Evolutionary conservation across 23 tunicate genomes (phyloP).

Genomic region (Trididemnum miniatum): DNA sequence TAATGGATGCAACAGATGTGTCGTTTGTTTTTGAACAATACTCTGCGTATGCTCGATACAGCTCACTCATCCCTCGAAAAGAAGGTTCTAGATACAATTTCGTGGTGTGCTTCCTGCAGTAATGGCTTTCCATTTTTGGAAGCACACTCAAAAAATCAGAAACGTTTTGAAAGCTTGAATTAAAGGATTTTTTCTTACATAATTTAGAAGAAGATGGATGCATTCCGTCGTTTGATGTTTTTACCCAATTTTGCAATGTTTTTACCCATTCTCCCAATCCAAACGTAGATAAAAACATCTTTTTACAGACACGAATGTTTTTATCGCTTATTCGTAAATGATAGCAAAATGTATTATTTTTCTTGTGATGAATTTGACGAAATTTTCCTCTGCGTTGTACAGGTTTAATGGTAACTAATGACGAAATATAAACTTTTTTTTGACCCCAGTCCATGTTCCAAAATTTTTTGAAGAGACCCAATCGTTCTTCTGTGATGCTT

Average conservation of each 20-base stretch:
- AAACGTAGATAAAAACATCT: not conserved
- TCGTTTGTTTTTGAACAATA: not conserved
- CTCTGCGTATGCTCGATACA: not conserved
- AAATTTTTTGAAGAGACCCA: too few relatives aligned
- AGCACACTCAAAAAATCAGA: not conserved
- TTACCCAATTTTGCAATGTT: too few relatives aligned
- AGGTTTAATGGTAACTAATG: not conserved
- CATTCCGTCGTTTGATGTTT: too few relatives aligned
- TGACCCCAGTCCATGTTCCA: not conserved
- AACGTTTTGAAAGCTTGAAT: too few relatives aligned
- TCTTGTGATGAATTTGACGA: not conserved
- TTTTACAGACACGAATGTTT: not conserved
- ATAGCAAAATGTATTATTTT: not conserved
- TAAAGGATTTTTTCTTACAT: too few relatives aligned
- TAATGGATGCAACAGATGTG: not conserved
- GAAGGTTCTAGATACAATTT: not conserved
- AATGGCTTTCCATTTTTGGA: not conserved
- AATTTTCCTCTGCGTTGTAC: too few relatives aligned
- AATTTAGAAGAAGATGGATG: too few relatives aligned
- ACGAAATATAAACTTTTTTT: too few relatives aligned
- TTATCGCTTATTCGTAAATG: not conserved
- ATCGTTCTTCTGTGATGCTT: too few relatives aligned
- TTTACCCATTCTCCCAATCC: not conserved
- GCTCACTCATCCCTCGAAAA: not conserved
- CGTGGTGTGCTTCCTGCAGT: not conserved